Base-by-base conservation (phyloP, 1,140 invertebrate species). In the Drosophila setifemur region DNA sequence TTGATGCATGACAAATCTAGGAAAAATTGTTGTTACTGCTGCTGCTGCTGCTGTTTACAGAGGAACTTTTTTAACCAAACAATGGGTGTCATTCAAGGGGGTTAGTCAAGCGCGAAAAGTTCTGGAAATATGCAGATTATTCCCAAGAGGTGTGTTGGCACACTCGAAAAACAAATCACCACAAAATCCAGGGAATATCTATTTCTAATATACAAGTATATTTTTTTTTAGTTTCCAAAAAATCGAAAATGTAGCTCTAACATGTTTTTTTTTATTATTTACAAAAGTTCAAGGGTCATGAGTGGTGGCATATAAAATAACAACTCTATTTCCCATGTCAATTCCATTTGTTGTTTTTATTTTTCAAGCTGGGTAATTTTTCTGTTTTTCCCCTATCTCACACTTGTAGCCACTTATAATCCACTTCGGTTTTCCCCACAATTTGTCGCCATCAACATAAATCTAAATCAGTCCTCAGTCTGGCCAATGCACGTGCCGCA, bases 1-100 rank as follows among this genome's bases (percentile, higher is more conserved):
- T 63, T 64, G 42, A 71, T 63, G 73, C 79, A 70, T 82, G 78
- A 66, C 74, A 83, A 74, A 85, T 85, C 52, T 57, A 9, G n/a
- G 40, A 54, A 39, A 43, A 18, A 40, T 64, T 52, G 39, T 68
- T 73, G 37, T 39, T 58, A 21, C 37, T 63, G 7, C 28, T 28
- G 44, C 14, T 47, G 44, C 14, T 47, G 8, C 33, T 14, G 33
- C 14, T 37, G 33, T 33, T 19, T 29, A 14, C 12, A 16, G 42
- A 55, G 58, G 8, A 47, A 64, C 33, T 52, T 63, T 63, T 28
- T n/a, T 26, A 8, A 19, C 42, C 25, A 49, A 12, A 64, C 58
- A 66, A 66, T 49, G 58, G 42, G 14, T 29, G 60, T 29, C 43
- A 40, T 64, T 66, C 43, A 66, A 29, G 33, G 6, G 21, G 14